Evolutionary conservation across 2,113 vertebrate genomes (phyloP), one percentile per base, ranked within the genome.

Genomic region (Psilopogon haemacephalus): DNA sequence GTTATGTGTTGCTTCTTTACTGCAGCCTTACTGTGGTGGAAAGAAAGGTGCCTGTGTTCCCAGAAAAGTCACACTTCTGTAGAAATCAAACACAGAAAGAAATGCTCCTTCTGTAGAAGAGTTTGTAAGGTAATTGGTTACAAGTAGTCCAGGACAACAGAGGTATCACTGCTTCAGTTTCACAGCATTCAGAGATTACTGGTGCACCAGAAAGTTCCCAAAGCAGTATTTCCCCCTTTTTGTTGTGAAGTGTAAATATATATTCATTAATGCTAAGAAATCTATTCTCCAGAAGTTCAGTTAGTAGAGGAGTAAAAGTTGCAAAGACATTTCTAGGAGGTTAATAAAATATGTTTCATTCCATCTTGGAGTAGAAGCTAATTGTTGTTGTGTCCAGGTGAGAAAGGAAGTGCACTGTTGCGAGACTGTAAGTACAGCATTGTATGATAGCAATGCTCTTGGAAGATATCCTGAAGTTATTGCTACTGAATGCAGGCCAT

Each of bases 401-500:
- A 86, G 76, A 70, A 80, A 63, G 58, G 16, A 38, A n/a, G 46
- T 40, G 17, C 44, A 16, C 26, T 50, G 75, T 44, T 90, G 42
- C 63, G 56, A 77, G 46, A 59, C 46, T 37, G 0, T 24, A 70
- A 60, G 12, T 62, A 35, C 28, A 17, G 32, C 62, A 89, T 83
- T 69, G 15, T 79, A 0, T 74, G 8, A 16, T 35, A 21, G 2
- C 35, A 64, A 2, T 68, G 23, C 28, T 60, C 52, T 0, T 1
- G 67, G 20, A 70, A 81, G 28, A 12, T 76, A 30, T 42, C 58
- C 40, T 70, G 52, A 77, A 92, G 42, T 48, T 48, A 30, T 69
- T 77, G 74, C 54, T 68, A 4, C 33, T 52, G 30, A 80, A 40
- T 15, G 44, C 5, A 80, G 64, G 58, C 23, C 32, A 18, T 78